A percentile compares a stretch with the other conserved stretches of the same genome.
Conservation (phyloP, 2,797 vertebrate genomes). For the Geotrypetes seraphini region DNA sequence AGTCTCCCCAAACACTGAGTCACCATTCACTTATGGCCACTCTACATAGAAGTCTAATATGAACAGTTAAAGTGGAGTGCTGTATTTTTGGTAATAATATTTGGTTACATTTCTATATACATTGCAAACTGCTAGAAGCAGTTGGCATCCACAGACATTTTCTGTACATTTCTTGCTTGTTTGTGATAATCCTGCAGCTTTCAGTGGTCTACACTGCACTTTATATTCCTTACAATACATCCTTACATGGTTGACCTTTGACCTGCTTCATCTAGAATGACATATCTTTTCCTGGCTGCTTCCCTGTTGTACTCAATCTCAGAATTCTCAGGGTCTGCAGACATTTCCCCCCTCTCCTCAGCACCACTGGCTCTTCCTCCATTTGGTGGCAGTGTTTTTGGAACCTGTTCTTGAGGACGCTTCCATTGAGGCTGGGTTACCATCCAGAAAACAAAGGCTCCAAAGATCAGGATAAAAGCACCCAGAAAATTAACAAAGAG, state of each 20-base stretch:
- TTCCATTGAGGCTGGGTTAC: constrained; percentile 79
- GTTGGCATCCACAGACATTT: no score
- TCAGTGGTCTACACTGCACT: neutral
- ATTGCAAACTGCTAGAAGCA: no score
- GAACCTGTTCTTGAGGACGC: constrained; percentile 64
- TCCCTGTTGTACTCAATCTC: constrained; percentile 52
- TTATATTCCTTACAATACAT: no score
- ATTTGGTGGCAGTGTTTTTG: constrained; percentile 28
- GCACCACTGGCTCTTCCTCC: constrained; percentile 28
- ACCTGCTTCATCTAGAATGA: constrained; percentile 57
- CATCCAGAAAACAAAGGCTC: constrained; percentile 78
- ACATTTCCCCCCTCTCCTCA: no score
- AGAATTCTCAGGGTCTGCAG: constrained; percentile 14
- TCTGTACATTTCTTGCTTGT: no score
- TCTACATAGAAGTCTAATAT: no score
- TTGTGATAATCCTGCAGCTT: no score
- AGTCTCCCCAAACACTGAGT: no score
- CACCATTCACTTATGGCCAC: no score
- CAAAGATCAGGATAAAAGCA: constrained; percentile 71
- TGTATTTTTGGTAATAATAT: no score
- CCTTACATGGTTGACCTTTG: constrained; percentile 60
- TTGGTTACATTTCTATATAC: no score
- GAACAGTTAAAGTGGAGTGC: no score
- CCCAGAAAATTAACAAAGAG: constrained; percentile 78
- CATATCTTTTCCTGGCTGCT: constrained; percentile 57